Evolutionary conservation across 2,113 vertebrate species (phyloP).

Genomic region (Myotis yumanensis): DNA sequence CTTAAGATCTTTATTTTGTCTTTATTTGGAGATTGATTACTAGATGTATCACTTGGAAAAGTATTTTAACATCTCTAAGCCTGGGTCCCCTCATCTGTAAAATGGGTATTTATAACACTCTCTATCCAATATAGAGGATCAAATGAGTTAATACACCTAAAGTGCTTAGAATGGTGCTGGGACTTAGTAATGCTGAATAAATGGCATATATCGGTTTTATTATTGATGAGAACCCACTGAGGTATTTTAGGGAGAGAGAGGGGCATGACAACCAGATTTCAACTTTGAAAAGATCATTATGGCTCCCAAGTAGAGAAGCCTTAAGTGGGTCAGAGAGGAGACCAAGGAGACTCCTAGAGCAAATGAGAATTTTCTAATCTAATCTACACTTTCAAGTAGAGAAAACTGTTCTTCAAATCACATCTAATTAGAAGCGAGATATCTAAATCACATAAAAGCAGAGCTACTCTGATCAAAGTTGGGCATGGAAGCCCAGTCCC

Average conservation of each 20-base stretch:
- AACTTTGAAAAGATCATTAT: neutral
- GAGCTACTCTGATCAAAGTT: neutral
- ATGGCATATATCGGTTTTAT: neutral
- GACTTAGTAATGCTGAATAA: neutral
- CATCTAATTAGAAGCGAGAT: neutral
- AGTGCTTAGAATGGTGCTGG: neutral
- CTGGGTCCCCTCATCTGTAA: neutral
- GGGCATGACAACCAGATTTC: neutral
- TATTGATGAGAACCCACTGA: neutral
- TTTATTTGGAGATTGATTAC: neutral
- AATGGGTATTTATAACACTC: neutral
- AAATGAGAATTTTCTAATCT: neutral
- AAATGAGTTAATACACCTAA: neutral
- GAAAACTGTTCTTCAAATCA: slow-evolving; percentile 15
- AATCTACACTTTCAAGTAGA: neutral
- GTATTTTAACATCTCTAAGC: neutral
- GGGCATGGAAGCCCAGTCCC: neutral
- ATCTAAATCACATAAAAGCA: neutral
- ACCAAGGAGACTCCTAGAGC: neutral
- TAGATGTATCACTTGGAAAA: neutral
- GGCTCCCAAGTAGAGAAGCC: neutral
- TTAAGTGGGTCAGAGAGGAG: neutral
- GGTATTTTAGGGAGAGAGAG: neutral
- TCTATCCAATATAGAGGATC: neutral
- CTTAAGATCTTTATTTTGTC: neutral